Conservation (phyloP, 2,797 vertebrate species). For the Sebastiscus tertius region DNA sequence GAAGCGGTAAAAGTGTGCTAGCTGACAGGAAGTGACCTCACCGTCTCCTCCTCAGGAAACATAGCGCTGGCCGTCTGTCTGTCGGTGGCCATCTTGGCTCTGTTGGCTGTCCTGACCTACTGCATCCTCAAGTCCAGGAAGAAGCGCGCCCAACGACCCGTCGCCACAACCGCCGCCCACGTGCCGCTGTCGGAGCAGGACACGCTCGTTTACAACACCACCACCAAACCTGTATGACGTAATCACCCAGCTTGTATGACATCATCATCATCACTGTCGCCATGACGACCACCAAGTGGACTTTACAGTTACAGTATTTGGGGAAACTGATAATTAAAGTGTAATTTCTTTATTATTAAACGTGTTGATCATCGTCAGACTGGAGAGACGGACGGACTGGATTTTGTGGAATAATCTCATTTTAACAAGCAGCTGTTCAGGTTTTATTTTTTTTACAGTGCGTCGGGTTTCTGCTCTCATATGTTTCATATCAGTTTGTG, state of each 20-base stretch:
- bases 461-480: background rate
- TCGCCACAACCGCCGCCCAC: constrained; percentile 66
- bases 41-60: constrained; percentile 66
- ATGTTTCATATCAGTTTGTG: background rate
- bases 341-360: too few species aligned
- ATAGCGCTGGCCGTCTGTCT: constrained; percentile 85
- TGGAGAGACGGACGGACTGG: too few species aligned
- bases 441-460: background rate
- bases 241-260: background rate
- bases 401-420: too few species aligned
- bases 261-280: background rate
- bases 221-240: constrained; percentile 87
- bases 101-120: constrained; percentile 85
- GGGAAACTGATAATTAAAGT: too few species aligned
- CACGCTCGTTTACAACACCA: constrained; percentile 87
- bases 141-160: constrained; percentile 57
- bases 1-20: background rate
- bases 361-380: too few species aligned
- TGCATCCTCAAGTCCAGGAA: constrained; percentile 84
- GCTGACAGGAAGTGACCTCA: constrained; percentile 23
- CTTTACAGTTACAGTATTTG: too few species aligned
- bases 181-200: constrained; percentile 80
- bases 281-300: background rate
- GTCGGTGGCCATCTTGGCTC: constrained; percentile 81
- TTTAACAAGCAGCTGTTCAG: background rate